These are phyloP conservation scores for Branchellion lobata DNA, from an alignment of 2,888 invertebrate genomes.

Conservation along the genomic window DNA sequence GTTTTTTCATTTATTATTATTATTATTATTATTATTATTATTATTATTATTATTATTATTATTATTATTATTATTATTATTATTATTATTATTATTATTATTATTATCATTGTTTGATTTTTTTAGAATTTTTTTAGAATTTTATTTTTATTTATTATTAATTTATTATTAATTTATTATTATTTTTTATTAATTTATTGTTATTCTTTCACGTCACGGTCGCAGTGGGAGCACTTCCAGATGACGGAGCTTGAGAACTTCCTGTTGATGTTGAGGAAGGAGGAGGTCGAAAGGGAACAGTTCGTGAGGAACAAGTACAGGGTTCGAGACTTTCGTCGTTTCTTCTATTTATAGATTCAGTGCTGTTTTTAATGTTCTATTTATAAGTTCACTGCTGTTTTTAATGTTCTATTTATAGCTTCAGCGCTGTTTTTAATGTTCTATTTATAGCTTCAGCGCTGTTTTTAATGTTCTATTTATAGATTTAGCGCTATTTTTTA, in stretches of 20 bases:
- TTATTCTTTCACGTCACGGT: too few species aligned
- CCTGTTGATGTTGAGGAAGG: slow-evolving; percentile 65
- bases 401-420: too few species aligned
- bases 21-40: background rate
- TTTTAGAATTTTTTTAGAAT: too few species aligned
- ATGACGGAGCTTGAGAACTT: slow-evolving; percentile 67
- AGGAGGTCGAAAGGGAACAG: slow-evolving; percentile 65
- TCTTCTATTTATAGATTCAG: too few species aligned
- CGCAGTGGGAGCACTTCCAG: slow-evolving; percentile 66
- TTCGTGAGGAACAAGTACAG: slow-evolving; percentile 64
- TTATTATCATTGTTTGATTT: background rate
- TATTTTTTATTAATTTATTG: background rate
- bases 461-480: too few species aligned
- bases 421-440: too few species aligned
- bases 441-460: too few species aligned
- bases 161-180: background rate
- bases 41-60: background rate
- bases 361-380: too few species aligned
- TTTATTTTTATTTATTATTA: background rate
- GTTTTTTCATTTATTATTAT: background rate
- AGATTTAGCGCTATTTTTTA: too few species aligned
- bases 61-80: background rate
- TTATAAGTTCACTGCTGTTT: too few species aligned
- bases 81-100: background rate
- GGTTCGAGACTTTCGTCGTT: too few species aligned